Conservation (phyloP, 2,797 vertebrate species). For the Kryptolebias ocellatus region DNA sequence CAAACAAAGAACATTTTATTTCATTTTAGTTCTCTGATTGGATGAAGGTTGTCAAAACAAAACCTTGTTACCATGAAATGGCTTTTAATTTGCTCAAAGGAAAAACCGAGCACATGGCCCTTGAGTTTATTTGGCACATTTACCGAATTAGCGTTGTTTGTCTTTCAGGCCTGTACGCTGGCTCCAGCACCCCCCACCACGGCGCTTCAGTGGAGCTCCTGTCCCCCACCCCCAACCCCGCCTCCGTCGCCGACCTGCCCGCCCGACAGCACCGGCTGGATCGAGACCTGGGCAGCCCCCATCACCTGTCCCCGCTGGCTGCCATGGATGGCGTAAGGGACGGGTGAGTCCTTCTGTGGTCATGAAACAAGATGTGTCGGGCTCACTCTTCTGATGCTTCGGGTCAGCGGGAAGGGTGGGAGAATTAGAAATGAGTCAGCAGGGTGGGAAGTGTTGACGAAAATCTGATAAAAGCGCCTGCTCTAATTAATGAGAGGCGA, state of each 20-base stretch:
- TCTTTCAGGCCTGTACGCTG: constrained; percentile 90
- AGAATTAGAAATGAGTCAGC: constrained; percentile 27
- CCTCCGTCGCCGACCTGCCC: constrained; percentile 79
- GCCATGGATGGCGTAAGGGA: constrained; percentile 84
- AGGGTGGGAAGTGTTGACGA: constrained; percentile 30
- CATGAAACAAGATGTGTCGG: constrained; percentile 11
- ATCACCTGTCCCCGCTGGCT: constrained; percentile 88
- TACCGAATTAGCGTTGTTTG: constrained; percentile 79
- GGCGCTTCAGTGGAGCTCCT: constrained; percentile 84
- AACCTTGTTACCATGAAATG: constrained; percentile 73
- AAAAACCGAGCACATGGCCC: constrained; percentile 47
- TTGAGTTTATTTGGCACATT: constrained; percentile 71
- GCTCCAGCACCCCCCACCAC: constrained; percentile 85
- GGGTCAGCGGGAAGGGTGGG: constrained; percentile 4
- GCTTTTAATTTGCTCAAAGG: constrained; percentile 78
- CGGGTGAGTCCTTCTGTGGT: constrained; percentile 82
- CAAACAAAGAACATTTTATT: constrained; percentile 71
- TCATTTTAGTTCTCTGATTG: constrained; percentile 69
- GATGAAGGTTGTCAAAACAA: constrained; percentile 82
- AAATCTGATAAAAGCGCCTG: constrained; percentile 8
- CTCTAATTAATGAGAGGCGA: constrained; percentile 24
- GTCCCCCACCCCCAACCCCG: constrained; percentile 75
- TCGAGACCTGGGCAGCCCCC: constrained; percentile 82
- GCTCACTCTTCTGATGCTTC: constrained; percentile 1
- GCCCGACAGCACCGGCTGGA: constrained; percentile 87